Evolutionary conservation across 2,888 invertebrate genomes (phyloP).

Genomic region (Cheilosia urbana): DNA sequence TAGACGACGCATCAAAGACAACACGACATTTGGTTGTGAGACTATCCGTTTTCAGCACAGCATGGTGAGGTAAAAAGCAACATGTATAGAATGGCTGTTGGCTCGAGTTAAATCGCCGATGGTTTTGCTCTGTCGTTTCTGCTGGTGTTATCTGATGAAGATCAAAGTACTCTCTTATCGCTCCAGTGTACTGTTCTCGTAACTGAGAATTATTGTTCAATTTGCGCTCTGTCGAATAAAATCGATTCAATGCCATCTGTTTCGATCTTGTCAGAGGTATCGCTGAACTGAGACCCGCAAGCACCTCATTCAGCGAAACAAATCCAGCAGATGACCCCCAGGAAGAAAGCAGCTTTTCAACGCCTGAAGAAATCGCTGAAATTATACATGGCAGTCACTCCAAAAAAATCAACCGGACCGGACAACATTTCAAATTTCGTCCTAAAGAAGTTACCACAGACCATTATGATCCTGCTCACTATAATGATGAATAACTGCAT

Average conservation of each 20-base stretch:
- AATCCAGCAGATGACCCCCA: too few relatives aligned
- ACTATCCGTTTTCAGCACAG: constrained; percentile 59
- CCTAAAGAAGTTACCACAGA: too few relatives aligned
- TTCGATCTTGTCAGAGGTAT: too few relatives aligned
- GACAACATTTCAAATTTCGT: too few relatives aligned
- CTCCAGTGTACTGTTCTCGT: background rate
- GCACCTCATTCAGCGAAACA: too few relatives aligned
- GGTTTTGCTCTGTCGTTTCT: constrained; percentile 48
- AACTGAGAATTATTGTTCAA: constrained; percentile 4
- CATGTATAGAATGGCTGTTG: background rate
- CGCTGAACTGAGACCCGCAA: too few relatives aligned
- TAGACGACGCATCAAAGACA: constrained; percentile 46
- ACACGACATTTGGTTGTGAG: constrained; percentile 60
- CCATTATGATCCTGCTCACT: too few relatives aligned
- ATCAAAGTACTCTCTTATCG: constrained; percentile 39
- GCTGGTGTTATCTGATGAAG: constrained; percentile 18
- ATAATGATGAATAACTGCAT: too few relatives aligned
- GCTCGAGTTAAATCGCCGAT: constrained; percentile 13
- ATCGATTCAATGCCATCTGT: constrained; percentile 54
- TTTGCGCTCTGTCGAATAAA: constrained; percentile 35
- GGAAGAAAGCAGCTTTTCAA: too few relatives aligned
- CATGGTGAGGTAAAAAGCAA: constrained; percentile 64
- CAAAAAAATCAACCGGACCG: too few relatives aligned
- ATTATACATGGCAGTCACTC: too few relatives aligned
- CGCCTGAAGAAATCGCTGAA: too few relatives aligned